Evolutionary conservation across 2,888 invertebrate genomes (phyloP).

Genomic region (Protophormia terraenovae): DNA sequence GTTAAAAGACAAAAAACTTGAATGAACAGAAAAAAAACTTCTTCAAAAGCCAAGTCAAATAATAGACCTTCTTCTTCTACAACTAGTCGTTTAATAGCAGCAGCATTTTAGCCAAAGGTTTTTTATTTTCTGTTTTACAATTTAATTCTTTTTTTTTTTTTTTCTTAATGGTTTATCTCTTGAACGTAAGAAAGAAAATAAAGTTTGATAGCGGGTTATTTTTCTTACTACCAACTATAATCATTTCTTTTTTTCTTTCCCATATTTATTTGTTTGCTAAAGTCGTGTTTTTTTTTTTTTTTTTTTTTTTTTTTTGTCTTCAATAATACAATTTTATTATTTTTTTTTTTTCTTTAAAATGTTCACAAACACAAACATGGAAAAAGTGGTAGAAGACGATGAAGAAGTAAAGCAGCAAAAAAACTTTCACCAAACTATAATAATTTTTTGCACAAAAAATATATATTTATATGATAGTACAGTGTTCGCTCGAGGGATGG

Average conservation of each 20-base stretch:
- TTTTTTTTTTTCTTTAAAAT: conserved; percentile 33
- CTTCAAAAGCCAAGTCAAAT: conserved; percentile 46
- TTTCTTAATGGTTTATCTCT: conserved; percentile 56
- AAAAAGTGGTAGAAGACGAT: conserved; percentile 6
- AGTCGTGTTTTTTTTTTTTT: conserved; percentile 10
- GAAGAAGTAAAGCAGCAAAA: conserved; percentile 11
- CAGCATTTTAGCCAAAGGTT: conserved; percentile 49
- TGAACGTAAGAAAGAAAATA: conserved; percentile 27
- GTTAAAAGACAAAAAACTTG: conserved; percentile 19
- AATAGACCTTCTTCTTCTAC: conserved; percentile 44
- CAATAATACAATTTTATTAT: background rate
- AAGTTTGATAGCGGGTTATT: conserved; percentile 53
- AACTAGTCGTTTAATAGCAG: background rate
- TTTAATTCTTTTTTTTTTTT: background rate
- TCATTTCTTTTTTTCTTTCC: background rate
- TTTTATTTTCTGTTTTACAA: conserved; percentile 24
- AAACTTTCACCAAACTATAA: conserved; percentile 64
- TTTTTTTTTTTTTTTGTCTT: conserved; percentile 11
- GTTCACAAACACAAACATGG: conserved; percentile 48
- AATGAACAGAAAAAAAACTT: background rate
- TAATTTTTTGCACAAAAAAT: conserved; percentile 28
- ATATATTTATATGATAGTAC: conserved; percentile 21
- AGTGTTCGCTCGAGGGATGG: background rate
- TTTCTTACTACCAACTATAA: conserved; percentile 38
- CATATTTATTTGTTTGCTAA: conserved; percentile 46